Conservation (phyloP, 2,797 vertebrate species). For the Scolopax rusticola region DNA sequence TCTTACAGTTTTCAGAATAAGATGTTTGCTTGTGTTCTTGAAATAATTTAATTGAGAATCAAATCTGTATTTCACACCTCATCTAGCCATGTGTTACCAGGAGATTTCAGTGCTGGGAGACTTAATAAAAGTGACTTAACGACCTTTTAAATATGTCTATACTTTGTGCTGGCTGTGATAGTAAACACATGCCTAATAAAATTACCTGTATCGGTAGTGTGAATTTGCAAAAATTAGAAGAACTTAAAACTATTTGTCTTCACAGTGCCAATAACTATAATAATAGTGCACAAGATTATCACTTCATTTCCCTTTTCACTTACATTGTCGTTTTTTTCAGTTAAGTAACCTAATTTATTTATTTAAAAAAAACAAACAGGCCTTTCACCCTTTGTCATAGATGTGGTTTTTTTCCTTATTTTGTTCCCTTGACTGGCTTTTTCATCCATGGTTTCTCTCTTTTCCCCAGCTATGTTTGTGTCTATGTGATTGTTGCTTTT, state of each 20-base stretch:
- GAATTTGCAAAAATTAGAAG: not conserved
- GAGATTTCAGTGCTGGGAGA: not conserved
- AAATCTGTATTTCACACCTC: not conserved
- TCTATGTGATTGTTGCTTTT: not conserved
- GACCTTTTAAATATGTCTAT: not conserved
- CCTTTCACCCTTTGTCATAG: not conserved
- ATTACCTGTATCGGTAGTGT: not conserved
- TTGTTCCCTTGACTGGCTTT: not conserved
- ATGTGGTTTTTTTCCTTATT: not conserved
- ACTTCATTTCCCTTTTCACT: not conserved
- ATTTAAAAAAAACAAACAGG: not conserved
- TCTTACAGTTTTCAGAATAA: not conserved
- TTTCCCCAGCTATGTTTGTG: not conserved
- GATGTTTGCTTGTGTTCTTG: not conserved
- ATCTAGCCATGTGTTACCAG: not conserved
- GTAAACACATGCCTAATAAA: not conserved
- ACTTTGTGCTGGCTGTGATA: not conserved
- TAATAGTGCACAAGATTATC: not conserved
- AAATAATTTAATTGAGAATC: not conserved
- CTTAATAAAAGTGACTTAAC: not conserved
- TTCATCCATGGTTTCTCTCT: not conserved
- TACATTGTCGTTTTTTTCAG: not conserved
- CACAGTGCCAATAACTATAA: not conserved
- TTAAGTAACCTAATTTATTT: not conserved
- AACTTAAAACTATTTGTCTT: not conserved